Conservation (phyloP, 2,888 invertebrate genomes). For the Myopa tessellatipennis region DNA sequence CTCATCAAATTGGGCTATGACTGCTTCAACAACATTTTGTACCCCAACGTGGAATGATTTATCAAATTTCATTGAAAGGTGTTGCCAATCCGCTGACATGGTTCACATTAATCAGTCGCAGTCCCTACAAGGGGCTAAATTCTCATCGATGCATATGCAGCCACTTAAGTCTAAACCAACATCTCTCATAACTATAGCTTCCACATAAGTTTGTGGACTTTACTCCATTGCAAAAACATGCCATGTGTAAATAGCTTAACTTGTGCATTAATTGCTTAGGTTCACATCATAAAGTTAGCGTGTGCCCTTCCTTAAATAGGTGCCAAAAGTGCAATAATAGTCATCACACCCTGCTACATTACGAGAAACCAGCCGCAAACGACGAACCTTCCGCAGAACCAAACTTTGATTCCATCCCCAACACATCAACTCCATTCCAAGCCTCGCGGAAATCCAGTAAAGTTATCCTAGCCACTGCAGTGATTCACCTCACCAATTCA, state of each 20-base stretch:
- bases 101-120: constrained; percentile 2
- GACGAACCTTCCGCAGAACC: neutral
- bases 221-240: neutral
- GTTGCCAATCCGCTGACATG: constrained; percentile 24
- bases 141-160: constrained; percentile 12
- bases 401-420: neutral
- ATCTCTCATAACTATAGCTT: constrained; percentile 6
- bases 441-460: neutral
- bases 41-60: constrained; percentile 39
- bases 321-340: neutral
- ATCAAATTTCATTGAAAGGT: constrained; percentile 37
- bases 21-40: neutral
- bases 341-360: constrained; percentile 4
- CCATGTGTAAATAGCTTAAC: neutral
- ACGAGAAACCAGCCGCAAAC: neutral
- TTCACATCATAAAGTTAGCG: neutral
- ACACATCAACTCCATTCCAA: neutral
- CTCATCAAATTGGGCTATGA: constrained; percentile 20
- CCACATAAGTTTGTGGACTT: constrained; percentile 5
- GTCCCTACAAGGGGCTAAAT: neutral
- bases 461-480: neutral
- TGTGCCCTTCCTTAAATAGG: no score
- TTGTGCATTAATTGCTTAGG: neutral
- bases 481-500: neutral
- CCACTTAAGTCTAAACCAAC: neutral